Conservation (phyloP, 2,888 invertebrate genomes). For the Muschampia plurimacula region DNA sequence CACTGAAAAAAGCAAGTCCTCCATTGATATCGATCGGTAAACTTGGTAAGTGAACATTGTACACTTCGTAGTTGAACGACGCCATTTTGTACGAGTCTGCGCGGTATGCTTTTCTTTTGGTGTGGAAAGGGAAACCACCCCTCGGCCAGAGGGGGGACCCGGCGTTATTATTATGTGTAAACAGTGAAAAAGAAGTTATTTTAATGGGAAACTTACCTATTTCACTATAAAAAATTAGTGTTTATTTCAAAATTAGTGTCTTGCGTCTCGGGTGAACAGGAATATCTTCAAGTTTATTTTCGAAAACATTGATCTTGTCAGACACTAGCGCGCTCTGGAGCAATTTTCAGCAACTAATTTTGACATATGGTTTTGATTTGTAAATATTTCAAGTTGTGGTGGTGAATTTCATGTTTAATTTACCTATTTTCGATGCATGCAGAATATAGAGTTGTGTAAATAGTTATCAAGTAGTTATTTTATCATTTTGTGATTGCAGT, state of each 20-base stretch:
- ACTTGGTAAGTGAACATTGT: conserved; percentile 76
- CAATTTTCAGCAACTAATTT: conserved; percentile 63
- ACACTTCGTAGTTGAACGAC: conserved; percentile 83
- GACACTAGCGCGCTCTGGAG: conserved; percentile 65
- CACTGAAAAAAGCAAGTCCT: conserved; percentile 82
- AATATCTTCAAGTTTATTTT: conserved; percentile 81
- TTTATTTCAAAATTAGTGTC: conserved; percentile 55
- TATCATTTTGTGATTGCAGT: no score
- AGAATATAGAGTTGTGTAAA: neutral
- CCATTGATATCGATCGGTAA: conserved; percentile 88
- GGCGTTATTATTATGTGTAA: conserved; percentile 60
- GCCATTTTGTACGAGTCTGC: conserved; percentile 91
- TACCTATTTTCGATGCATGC: neutral
- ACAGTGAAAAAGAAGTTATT: conserved; percentile 46
- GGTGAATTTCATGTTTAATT: neutral
- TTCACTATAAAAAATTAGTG: conserved; percentile 54
- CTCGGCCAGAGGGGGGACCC: conserved; percentile 78
- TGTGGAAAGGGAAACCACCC: conserved; percentile 83
- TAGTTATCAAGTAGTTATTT: no score
- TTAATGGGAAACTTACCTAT: conserved; percentile 65
- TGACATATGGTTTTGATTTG: conserved; percentile 60
- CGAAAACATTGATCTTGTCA: conserved; percentile 81
- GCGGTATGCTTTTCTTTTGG: conserved; percentile 81
- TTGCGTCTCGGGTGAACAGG: conserved; percentile 60
- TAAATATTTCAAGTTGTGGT: conserved; percentile 27